phyloP scores from a whole-genome alignment of 2,888 invertebrate genomes.

The Philereme vetulata region DNA sequence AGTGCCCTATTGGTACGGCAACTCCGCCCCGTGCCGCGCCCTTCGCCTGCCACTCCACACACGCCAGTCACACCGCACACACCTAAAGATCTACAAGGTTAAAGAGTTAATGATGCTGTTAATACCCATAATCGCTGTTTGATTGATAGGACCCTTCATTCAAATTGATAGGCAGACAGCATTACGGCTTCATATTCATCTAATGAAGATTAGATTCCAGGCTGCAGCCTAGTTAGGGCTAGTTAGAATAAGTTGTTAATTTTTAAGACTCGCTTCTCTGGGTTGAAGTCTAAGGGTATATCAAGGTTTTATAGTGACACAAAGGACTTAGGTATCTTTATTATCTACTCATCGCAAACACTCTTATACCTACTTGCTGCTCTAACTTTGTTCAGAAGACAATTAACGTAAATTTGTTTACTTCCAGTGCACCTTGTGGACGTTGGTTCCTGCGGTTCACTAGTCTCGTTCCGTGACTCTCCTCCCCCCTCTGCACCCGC shows the following conservation, averaged over 20 bases:
- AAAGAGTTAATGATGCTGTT: background rate
- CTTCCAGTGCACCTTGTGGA: slow-evolving; percentile 73
- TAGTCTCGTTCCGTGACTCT: slow-evolving; percentile 78
- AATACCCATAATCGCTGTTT: too few relatives aligned
- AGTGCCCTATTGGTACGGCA: slow-evolving; percentile 88
- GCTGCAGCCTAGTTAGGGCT: too few relatives aligned
- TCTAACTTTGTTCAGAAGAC: background rate
- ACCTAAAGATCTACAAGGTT: slow-evolving; percentile 54
- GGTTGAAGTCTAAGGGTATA: too few relatives aligned
- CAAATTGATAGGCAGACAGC: too few relatives aligned
- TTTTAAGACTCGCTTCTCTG: too few relatives aligned
- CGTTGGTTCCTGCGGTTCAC: slow-evolving; percentile 76
- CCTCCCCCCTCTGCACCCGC: slow-evolving; percentile 72
- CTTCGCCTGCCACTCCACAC: slow-evolving; percentile 81
- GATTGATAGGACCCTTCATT: too few relatives aligned
- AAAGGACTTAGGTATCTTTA: too few relatives aligned
- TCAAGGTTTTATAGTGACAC: too few relatives aligned
- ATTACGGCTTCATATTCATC: too few relatives aligned
- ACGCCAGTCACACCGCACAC: slow-evolving; percentile 59
- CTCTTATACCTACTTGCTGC: background rate
- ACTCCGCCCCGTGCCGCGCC: slow-evolving; percentile 79
- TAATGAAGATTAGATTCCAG: too few relatives aligned
- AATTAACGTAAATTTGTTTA: background rate
- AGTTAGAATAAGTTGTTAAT: too few relatives aligned
- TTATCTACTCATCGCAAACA: background rate